phyloP scores from a whole-genome alignment of 2,113 vertebrate species.

The Pontoporia blainvillei region DNA sequence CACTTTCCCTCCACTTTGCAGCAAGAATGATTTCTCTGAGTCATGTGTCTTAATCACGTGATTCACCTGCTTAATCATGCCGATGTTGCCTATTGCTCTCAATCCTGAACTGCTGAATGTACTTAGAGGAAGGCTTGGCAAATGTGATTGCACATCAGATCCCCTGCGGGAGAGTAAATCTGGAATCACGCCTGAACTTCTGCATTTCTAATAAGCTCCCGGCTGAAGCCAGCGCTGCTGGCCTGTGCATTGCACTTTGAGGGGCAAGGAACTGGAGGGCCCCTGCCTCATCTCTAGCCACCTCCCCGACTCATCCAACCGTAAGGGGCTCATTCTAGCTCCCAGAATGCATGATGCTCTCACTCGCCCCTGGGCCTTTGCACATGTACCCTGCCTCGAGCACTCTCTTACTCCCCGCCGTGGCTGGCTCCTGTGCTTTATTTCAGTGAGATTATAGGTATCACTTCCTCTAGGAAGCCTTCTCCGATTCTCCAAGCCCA shows the following conservation, averaged over 20 bases:
- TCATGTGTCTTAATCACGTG: background rate
- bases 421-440: background rate
- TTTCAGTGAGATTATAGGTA: background rate
- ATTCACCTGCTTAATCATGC: background rate
- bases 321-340: background rate
- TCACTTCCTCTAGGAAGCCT: background rate
- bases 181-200: background rate
- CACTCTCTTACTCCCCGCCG: background rate
- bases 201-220: background rate
- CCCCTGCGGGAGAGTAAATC: background rate
- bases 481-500: background rate
- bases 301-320: background rate
- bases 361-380: background rate
- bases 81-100: background rate
- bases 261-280: background rate
- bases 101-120: background rate
- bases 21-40: background rate
- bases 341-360: background rate
- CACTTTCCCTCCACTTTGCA: background rate
- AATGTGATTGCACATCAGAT: rapidly evolving
- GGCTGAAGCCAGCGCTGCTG: no score
- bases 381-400: background rate
- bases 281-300: background rate
- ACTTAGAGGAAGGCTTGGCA: background rate
- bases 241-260: background rate